These are phyloP conservation scores for Cataglyphis altisquamis DNA, from an alignment of 2,888 invertebrate genomes.

Conservation along the genomic window DNA sequence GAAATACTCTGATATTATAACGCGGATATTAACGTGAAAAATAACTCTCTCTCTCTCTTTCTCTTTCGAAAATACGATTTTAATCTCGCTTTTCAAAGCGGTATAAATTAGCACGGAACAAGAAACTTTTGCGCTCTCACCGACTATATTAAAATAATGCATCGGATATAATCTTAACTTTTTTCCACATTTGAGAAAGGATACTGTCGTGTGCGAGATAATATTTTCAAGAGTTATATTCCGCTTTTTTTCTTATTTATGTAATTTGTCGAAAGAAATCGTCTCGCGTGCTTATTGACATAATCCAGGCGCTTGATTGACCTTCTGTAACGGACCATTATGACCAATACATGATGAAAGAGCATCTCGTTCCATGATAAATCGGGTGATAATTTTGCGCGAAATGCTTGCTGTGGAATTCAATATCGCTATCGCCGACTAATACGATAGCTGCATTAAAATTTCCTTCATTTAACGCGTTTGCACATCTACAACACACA, in stretches of 20 bases:
- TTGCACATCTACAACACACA: not conserved
- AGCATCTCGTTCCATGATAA: conserved; percentile 32
- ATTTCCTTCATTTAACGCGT: conserved; percentile 53
- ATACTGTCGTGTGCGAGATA: not conserved
- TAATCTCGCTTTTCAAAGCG: conserved; percentile 34
- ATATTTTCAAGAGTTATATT: not conserved
- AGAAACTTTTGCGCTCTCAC: conserved; percentile 3
- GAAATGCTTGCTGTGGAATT: conserved; percentile 53
- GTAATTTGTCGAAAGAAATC: not conserved
- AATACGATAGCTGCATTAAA: conserved; percentile 45
- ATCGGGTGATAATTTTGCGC: conserved; percentile 48
- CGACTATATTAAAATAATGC: conserved; percentile 1
- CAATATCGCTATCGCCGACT: conserved; percentile 41
- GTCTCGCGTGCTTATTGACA: conserved; percentile 29
- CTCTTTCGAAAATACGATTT: conserved; percentile 14
- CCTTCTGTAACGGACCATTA: conserved; percentile 10
- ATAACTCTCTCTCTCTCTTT: not conserved
- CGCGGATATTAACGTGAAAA: conserved; percentile 35
- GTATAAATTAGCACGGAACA: conserved; percentile 9
- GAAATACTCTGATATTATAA: conserved; percentile 39
- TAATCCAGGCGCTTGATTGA: conserved; percentile 23
- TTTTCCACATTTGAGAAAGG: not conserved
- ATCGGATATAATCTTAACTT: not conserved
- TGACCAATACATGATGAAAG: conserved; percentile 41
- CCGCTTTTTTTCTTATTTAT: not conserved